Conservation (phyloP, 2,113 vertebrate genomes). For the Sebastes fasciatus region DNA sequence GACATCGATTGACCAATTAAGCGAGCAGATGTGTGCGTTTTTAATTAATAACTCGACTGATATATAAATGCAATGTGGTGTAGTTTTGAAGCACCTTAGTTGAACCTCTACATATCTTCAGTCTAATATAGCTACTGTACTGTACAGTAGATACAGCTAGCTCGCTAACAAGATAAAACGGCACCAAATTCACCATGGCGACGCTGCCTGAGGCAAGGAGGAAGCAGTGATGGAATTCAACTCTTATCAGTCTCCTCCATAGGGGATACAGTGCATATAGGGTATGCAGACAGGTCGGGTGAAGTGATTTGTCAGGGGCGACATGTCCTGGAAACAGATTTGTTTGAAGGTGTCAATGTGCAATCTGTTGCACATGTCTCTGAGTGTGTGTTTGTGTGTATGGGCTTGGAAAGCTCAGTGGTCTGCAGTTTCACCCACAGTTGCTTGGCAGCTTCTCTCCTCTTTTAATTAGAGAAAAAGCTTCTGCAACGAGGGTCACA, state of each 20-base stretch:
- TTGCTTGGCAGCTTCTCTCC: slow-evolving; percentile 74
- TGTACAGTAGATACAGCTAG: slow-evolving; percentile 31
- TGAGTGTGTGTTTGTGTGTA: slow-evolving; percentile 1
- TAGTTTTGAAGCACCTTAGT: background rate
- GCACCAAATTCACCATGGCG: slow-evolving; percentile 44
- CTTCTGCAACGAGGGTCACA: slow-evolving; percentile 69
- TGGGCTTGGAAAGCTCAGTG: slow-evolving; percentile 38
- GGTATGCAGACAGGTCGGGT: slow-evolving; percentile 58
- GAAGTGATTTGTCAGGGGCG: slow-evolving; percentile 68
- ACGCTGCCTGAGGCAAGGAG: slow-evolving; percentile 52
- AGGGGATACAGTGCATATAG: slow-evolving; percentile 52
- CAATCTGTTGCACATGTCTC: slow-evolving; percentile 44
- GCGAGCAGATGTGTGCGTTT: background rate
- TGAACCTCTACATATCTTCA: background rate
- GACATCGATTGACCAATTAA: background rate
- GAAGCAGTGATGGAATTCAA: slow-evolving; percentile 65
- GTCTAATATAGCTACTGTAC: slow-evolving; percentile 6
- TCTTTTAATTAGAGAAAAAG: slow-evolving; percentile 81
- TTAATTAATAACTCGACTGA: background rate
- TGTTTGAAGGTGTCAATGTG: slow-evolving; percentile 60
- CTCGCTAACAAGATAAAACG: slow-evolving; percentile 61
- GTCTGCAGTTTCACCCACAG: slow-evolving; percentile 65
- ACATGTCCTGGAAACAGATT: slow-evolving; percentile 66
- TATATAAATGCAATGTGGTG: background rate
- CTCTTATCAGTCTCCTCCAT: slow-evolving; percentile 68